These are phyloP conservation scores for Edolisoma coerulescens DNA, from an alignment of 2,113 vertebrate genomes.

Conservation along the genomic window DNA sequence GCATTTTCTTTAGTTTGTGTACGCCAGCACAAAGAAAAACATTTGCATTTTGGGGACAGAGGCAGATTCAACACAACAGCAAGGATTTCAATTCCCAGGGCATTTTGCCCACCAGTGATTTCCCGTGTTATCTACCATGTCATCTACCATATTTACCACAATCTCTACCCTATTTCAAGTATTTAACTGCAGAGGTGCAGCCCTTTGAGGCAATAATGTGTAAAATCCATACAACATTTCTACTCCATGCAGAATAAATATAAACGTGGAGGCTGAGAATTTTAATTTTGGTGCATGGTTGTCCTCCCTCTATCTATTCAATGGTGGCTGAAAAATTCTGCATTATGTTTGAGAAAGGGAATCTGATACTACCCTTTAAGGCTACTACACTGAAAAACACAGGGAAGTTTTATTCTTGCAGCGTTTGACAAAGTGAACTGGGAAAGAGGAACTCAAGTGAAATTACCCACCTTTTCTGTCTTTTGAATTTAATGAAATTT, in stretches of 20 bases:
- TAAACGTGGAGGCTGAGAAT: not conserved
- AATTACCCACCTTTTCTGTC: conserved; percentile 33
- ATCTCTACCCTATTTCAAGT: not conserved
- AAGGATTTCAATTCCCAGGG: not conserved
- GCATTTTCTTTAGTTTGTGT: not conserved
- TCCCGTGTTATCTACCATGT: not conserved
- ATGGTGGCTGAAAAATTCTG: not conserved
- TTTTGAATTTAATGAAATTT: conserved; percentile 62
- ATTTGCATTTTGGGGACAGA: not conserved
- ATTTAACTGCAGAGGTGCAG: not conserved
- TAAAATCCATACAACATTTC: not conserved
- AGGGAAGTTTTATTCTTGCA: not conserved
- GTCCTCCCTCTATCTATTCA: not conserved
- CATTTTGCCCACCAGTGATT: not conserved
- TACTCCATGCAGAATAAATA: not conserved
- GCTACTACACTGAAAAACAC: not conserved
- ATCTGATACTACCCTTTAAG: not conserved
- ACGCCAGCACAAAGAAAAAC: fast-evolving
- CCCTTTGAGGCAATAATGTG: fast-evolving
- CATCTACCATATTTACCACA: not conserved
- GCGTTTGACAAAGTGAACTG: not conserved
- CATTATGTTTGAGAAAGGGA: not conserved
- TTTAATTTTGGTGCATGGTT: not conserved
- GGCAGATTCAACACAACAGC: not conserved
- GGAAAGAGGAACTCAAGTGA: not conserved